Evolutionary conservation across 1,140 invertebrate species (phyloP).

Genomic region (Oncopeltus fasciatus): DNA sequence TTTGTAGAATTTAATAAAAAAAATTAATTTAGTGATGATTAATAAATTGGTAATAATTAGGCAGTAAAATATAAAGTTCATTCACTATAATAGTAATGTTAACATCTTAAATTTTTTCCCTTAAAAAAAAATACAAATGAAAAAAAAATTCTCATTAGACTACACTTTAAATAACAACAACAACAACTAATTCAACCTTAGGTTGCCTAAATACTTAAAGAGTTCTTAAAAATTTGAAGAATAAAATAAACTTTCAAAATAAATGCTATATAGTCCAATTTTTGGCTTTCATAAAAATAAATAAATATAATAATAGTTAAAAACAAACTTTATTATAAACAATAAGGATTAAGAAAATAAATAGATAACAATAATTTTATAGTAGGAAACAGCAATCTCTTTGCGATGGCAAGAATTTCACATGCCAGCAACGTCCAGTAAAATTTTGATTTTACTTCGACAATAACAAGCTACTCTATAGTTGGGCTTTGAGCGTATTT

Average conservation of each 20-base stretch:
- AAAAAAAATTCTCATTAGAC: neutral
- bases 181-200: neutral
- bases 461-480: neutral
- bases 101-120: too few species aligned
- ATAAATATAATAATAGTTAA: neutral
- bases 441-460: neutral
- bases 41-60: too few species aligned
- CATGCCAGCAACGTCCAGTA: neutral
- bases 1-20: too few species aligned
- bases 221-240: neutral
- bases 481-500: too few species aligned
- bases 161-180: neutral
- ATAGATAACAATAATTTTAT: neutral
- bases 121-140: too few species aligned
- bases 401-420: neutral
- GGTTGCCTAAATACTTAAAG: neutral
- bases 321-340: neutral
- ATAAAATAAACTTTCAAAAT: neutral
- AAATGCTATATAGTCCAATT: neutral
- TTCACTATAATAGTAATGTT: too few species aligned
- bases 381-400: neutral
- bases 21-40: too few species aligned
- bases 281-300: neutral
- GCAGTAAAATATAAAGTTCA: too few species aligned
- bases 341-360: neutral